Percentiles rank a stretch among this genome's conserved stretches.
These are phyloP conservation scores for Scolopax bukidnonensis DNA, from an alignment of 2,797 vertebrate genomes.

Conservation along the genomic window DNA sequence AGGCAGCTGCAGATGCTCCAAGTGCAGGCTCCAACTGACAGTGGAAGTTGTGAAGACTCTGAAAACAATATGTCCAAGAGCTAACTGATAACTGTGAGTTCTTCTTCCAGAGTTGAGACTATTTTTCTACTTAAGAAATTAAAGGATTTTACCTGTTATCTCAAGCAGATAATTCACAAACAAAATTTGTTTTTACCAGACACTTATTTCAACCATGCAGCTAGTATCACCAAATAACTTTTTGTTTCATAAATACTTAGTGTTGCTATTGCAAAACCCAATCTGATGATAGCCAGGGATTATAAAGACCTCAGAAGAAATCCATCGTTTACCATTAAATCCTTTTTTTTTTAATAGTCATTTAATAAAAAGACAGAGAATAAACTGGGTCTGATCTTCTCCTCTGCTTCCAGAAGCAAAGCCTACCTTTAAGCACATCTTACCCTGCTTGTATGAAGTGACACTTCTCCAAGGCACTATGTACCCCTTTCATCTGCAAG, in stretches of 20 bases:
- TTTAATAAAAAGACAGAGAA: conserved; percentile 1
- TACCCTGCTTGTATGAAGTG: neutral
- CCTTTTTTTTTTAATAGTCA: neutral
- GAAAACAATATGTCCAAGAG: neutral
- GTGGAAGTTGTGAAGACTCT: neutral
- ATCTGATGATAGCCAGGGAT: neutral
- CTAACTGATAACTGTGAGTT: neutral
- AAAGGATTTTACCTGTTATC: neutral
- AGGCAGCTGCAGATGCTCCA: neutral
- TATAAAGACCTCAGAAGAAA: neutral
- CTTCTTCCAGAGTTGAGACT: neutral
- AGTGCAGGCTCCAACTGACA: neutral
- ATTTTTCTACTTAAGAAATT: neutral
- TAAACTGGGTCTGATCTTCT: neutral
- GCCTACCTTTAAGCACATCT: neutral
- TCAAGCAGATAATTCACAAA: neutral
- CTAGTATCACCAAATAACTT: neutral
- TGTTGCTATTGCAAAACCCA: neutral
- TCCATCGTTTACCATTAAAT: neutral
- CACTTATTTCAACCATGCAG: neutral
- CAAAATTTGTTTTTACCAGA: neutral
- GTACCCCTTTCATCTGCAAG: neutral
- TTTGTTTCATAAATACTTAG: neutral
- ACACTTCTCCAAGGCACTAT: neutral
- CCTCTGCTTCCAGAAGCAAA: neutral